Base-by-base conservation (phyloP, 2,888 invertebrate species). In the Hydriomena furcata region DNA sequence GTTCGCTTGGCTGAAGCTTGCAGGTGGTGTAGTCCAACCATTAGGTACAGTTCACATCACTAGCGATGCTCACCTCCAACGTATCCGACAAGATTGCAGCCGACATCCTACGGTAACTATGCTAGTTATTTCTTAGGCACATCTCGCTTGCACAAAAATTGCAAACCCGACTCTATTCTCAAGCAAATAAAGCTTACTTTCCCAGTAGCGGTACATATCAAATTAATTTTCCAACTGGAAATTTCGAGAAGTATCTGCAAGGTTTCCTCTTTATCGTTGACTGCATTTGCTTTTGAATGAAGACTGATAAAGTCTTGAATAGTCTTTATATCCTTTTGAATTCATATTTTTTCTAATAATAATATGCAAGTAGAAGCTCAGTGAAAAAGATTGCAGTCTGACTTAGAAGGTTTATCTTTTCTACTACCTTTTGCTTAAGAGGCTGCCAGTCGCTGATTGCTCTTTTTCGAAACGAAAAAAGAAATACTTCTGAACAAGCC, bases 1-100 rank as follows among this genome's bases (percentile, higher is more conserved):
- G n/a, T n/a, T n/a, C n/a, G n/a, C n/a, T n/a, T 11, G 20, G 10
- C 7, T 25, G 21, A 10, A 23, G 5, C 11, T 13, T 36, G 12
- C 8, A 23, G 7, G 7, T 1, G 31, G 11, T 13, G 17, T 13
- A n/a, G 21, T 23, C 21, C n/a, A 23, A 31, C 23, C 7, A 6
- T 17, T 32, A 25, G 5, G n/a, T n/a, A n/a, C 8, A 8, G 1
- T 8, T 43, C 8, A 8, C 21, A 31, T 31, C n/a, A 21, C 28
- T 28, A 40, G 17, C 24, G 34, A 24, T 25, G 44, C 27, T 31
- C 38, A 32, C 25, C 23, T 46, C 32, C 28, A 31, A 45, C 35
- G 41, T 52, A 46, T 62, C 66, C 71, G 63, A 72, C 78, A 75
- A 79, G 40, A 45, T 36, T 42, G 32, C 42, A 38, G 28, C 23